A percentile compares a stretch with the other conserved stretches of the same genome.
These are phyloP conservation scores for Ploceus nigricollis DNA, from an alignment of 2,113 vertebrate genomes.

Conservation along the genomic window DNA sequence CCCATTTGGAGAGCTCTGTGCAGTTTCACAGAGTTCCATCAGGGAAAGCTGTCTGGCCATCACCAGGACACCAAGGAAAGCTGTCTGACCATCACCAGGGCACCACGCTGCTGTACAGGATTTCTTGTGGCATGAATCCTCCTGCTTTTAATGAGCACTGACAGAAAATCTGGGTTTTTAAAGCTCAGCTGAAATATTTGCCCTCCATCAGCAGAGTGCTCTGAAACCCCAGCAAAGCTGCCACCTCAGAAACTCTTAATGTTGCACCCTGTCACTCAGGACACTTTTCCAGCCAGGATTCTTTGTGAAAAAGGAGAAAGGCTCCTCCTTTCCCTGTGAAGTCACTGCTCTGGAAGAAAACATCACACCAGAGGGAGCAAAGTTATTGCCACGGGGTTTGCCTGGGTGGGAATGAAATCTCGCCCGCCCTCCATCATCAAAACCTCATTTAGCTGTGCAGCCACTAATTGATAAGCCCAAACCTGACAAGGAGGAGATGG, in stretches of 20 bases:
- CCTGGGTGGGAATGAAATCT: neutral
- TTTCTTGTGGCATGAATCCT: neutral
- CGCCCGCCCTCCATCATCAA: slow-evolving; percentile 37
- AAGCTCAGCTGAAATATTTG: neutral
- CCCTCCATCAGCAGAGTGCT: neutral
- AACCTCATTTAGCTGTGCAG: slow-evolving; percentile 45
- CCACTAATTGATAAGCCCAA: slow-evolving; percentile 35
- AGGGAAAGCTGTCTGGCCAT: neutral
- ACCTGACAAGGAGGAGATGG: neutral
- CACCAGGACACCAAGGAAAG: neutral
- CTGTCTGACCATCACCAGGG: neutral
- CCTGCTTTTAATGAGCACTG: neutral
- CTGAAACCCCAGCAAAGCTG: neutral
- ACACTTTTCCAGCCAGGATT: neutral
- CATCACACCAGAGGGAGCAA: neutral
- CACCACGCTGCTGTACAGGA: fast-evolving
- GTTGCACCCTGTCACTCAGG: neutral
- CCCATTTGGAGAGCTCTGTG: neutral
- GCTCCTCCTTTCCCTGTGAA: fast-evolving
- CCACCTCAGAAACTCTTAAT: neutral
- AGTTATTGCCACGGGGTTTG: neutral
- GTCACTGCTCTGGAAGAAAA: neutral
- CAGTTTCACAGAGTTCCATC: neutral
- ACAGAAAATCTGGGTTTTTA: neutral
- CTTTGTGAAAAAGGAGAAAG: neutral